A percentile compares a stretch with the other conserved stretches of the same genome.
Evolutionary conservation across 2,888 invertebrate species (phyloP).

Genomic region (Drosophila buzzatii): DNA sequence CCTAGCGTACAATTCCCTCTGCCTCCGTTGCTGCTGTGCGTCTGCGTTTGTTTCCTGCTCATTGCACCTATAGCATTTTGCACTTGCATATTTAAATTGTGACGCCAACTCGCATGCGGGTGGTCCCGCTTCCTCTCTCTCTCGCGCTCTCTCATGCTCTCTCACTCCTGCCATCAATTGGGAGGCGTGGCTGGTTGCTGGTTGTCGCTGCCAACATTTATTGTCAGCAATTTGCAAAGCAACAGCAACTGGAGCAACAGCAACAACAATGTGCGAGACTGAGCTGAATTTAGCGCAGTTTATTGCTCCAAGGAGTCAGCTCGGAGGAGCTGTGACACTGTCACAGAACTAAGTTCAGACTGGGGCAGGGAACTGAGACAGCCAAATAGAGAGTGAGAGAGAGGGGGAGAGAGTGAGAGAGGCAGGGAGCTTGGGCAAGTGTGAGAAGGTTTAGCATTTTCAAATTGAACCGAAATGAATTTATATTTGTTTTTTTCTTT

Average conservation of each 20-base stretch:
- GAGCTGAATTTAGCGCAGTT: conserved; percentile 79
- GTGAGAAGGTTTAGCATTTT: conserved; percentile 44
- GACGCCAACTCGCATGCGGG: conserved; percentile 42
- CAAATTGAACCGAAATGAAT: conserved; percentile 74
- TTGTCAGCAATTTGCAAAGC: conserved; percentile 81
- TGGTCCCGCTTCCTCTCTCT: neutral
- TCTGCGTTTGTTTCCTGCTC: conserved; percentile 59
- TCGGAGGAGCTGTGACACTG: conserved; percentile 54
- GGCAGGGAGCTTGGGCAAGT: neutral
- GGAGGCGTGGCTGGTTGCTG: conserved; percentile 27
- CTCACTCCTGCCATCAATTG: neutral
- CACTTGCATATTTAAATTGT: conserved; percentile 69
- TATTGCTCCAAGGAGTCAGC: conserved; percentile 77
- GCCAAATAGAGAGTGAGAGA: neutral
- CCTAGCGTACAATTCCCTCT: neutral
- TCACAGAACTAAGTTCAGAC: conserved; percentile 34
- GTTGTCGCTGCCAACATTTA: conserved; percentile 72
- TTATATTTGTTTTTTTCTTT: conserved; percentile 74
- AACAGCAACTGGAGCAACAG: conserved; percentile 38
- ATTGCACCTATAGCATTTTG: conserved; percentile 72
- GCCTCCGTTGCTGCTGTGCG: conserved; percentile 5
- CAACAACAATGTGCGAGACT: conserved; percentile 54
- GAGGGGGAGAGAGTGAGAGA: neutral
- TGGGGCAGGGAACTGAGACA: conserved; percentile 2
- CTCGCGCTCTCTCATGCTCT: neutral